Evolutionary conservation across 2,888 invertebrate genomes (phyloP), one percentile per base, ranked within the genome.

Genomic region (Drymonia ruficornis): DNA sequence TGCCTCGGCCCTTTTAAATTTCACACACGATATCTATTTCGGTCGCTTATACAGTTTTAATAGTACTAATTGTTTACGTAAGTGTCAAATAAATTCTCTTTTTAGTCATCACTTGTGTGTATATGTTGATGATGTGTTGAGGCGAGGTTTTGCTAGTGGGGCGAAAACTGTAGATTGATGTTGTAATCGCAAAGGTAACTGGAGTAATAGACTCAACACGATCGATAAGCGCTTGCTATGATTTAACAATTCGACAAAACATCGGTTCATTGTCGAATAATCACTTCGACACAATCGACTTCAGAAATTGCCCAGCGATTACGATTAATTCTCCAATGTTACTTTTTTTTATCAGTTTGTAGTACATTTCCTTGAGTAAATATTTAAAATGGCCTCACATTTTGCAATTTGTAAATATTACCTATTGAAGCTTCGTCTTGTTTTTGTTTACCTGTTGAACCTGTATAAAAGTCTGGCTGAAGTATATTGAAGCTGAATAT

Each of bases 21-120:
- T 65, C 49, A 50, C 58, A 50, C 55, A 56, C 43, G 34, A 50
- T 60, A 58, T 71, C 55, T 69, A 60, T 71, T 65, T 56, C 55
- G 44, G 69, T 56, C 42, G 46, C 44, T 45, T 47, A 53, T 56
- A 59, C 61, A 55, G 55, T 61, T 71, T 59, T 63, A 43, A 50
- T 53, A 50, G 55, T 19, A 19, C 29, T 52, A 28, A 31, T 19
- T 70, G 72, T 72, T 72, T 70, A 66, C 64, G 48, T 46, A 18
- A 42, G 34, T 50, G 59, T 61, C 60, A 50, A 54, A 70, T 69
- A 65, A 62, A 64, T 69, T 56, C 48, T 49, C 55, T 49, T 64
- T 61, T 59, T 56, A 23, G 53, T 53, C 49, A 59, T 61, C 44
- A 44, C 44, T 44, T 44, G 19, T 28, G 23, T n/a, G 0, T 19